Evolutionary conservation across 1,140 invertebrate species (phyloP), one percentile per base, ranked within the genome.

Genomic region (Galleria mellonella): DNA sequence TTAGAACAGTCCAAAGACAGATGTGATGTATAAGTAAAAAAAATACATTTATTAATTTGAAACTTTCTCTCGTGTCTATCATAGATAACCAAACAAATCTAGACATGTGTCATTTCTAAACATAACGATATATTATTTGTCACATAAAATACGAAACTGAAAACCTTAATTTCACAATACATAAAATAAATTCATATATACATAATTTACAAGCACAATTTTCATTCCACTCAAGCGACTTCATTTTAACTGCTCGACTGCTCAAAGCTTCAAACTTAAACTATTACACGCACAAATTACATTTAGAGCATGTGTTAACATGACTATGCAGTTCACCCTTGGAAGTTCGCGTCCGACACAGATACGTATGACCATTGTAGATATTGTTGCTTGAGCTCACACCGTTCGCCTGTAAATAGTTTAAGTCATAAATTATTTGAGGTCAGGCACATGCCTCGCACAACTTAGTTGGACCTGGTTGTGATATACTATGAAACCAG

Each of bases 351-450:
- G 70, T 76, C 73, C 49, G 50, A 60, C 55, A 61, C 73, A 78
- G 73, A 78, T 76, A 74, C 6, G 17, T 23, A 23, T 72, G 66
- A 70, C 62, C 62, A 47, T 48, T 62, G 59, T 66, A 69, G 64
- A 23, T 23, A 23, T 6, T 23, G 6, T 23, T 3, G 17, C 6
- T 6, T 23, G 6, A 23, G 57, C 47, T 62, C 56, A 49, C 60
- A 50, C 50, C 57, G 47, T 48, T 61, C 52, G 51, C 56, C 63
- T 53, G 60, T 64, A 60, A 74, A 76, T 72, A 67, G 67, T 62
- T 75, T 56, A 68, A 73, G 59, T 73, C 66, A 62, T 71, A 75
- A 76, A 72, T 76, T 69, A 72, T 69, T 69, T 71, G 64, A 65
- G 62, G 67, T 64, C 65, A 57, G 62, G 47, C 63, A 67, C 64